phyloP scores from a whole-genome alignment of 2,888 invertebrate genomes.

The Microctonus aethiopoides region DNA sequence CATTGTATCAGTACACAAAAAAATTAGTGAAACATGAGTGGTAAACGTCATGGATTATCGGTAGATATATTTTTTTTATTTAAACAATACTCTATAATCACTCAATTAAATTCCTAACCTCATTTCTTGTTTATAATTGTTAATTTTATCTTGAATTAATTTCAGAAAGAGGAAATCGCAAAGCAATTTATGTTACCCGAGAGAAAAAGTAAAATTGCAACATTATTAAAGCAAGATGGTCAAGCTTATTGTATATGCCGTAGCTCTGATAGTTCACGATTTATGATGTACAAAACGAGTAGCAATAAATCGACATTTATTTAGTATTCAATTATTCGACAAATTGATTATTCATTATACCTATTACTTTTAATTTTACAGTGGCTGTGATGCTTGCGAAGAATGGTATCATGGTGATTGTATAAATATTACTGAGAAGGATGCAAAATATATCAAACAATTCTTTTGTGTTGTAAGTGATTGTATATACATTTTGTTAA shows the following conservation, averaged over 20 bases:
- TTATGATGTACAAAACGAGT: slow-evolving; percentile 85
- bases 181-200: slow-evolving; percentile 90
- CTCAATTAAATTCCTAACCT: not conserved
- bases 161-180: slow-evolving; percentile 87
- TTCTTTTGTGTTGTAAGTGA: slow-evolving; percentile 82
- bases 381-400: slow-evolving; percentile 96
- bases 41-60: slow-evolving; percentile 54
- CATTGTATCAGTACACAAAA: slow-evolving; percentile 18
- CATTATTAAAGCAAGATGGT: slow-evolving; percentile 87
- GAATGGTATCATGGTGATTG: slow-evolving; percentile 99
- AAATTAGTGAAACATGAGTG: slow-evolving; percentile 43
- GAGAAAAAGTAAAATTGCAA: slow-evolving; percentile 89
- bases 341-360: not conserved
- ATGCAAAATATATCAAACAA: slow-evolving; percentile 92
- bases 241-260: slow-evolving; percentile 96
- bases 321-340: not conserved
- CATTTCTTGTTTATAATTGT: slow-evolving; percentile 7
- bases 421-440: slow-evolving; percentile 92
- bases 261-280: slow-evolving; percentile 91
- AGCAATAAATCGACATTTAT: not conserved
- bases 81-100: not conserved
- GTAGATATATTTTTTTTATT: slow-evolving; percentile 40
- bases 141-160: not conserved
- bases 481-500: not conserved
- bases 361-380: slow-evolving; percentile 56